Conservation (phyloP, 2,888 invertebrate genomes). For the Drosophila nigricruria region DNA sequence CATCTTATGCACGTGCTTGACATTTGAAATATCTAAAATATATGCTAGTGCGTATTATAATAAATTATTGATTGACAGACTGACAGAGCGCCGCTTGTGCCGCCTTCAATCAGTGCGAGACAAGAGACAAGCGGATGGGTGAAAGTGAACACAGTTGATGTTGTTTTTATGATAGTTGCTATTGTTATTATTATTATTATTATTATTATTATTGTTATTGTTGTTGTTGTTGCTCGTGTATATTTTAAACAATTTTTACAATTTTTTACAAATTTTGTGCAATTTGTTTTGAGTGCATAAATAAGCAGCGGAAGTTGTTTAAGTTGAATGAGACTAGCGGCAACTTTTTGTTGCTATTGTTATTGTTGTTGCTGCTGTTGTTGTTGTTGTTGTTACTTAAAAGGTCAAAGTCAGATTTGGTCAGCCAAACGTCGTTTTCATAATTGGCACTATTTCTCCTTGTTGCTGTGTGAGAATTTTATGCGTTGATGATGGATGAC, state of each 20-base stretch:
- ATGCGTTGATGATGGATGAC: conserved; percentile 32
- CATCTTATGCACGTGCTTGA: background rate
- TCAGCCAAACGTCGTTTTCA: conserved; percentile 34
- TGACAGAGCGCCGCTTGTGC: conserved; percentile 3
- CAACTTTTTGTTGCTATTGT: conserved; percentile 7
- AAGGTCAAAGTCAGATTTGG: conserved; percentile 73
- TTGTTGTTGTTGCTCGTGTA: conserved; percentile 13
- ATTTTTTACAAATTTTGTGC: conserved; percentile 30
- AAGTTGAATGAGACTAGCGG: conserved; percentile 37
- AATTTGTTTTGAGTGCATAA: conserved; percentile 48
- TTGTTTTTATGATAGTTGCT: conserved; percentile 7
- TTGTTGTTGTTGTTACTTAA: conserved; percentile 33
- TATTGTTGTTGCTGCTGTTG: background rate
- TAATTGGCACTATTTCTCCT: conserved; percentile 11
- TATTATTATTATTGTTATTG: conserved; percentile 13
- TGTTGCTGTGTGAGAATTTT: conserved; percentile 17
- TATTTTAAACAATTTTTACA: conserved; percentile 46
- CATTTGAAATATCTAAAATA: conserved; percentile 9
- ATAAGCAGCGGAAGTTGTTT: conserved; percentile 68
- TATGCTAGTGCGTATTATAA: conserved; percentile 1
- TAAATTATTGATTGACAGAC: conserved; percentile 62
- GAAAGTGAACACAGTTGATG: conserved; percentile 64
- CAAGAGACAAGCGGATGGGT: conserved; percentile 59
- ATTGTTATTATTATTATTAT: conserved; percentile 10
- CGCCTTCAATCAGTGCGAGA: conserved; percentile 12